These are phyloP conservation scores for Anniella stebbinsi DNA, from an alignment of 2,797 vertebrate species.

Conservation along the genomic window DNA sequence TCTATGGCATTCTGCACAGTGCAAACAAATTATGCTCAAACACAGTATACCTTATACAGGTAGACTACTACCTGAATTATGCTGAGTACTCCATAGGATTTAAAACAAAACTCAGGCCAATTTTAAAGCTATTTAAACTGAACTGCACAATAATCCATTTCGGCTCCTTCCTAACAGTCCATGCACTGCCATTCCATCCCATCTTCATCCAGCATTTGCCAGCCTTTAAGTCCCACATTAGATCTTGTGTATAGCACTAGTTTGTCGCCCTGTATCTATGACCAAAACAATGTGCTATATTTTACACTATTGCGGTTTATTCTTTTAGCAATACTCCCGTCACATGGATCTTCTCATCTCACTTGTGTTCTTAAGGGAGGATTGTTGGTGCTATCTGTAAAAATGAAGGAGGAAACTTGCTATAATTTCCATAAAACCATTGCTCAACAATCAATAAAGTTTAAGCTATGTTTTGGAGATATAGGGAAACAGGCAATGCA, in stretches of 20 bases:
- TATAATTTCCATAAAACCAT: neutral
- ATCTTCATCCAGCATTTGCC: slow-evolving; percentile 17
- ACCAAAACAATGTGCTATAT: slow-evolving; percentile 9
- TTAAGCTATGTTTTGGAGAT: neutral
- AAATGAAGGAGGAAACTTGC: slow-evolving; percentile 22
- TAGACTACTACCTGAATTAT: slow-evolving; percentile 21
- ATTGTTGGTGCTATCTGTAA: slow-evolving; percentile 84
- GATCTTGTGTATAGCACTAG: slow-evolving; percentile 30
- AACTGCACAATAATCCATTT: slow-evolving; percentile 63
- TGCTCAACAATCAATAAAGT: neutral
- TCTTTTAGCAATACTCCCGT: neutral
- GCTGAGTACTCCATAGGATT: slow-evolving; percentile 31
- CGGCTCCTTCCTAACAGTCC: slow-evolving; percentile 64
- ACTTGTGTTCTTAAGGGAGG: slow-evolving; percentile 84
- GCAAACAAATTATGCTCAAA: neutral
- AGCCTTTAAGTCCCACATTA: slow-evolving; percentile 30
- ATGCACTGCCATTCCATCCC: slow-evolving; percentile 31
- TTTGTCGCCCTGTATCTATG: neutral
- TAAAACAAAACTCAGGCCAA: slow-evolving; percentile 34
- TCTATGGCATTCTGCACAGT: neutral
- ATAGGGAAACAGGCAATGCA: neutral
- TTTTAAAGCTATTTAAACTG: slow-evolving; percentile 33
- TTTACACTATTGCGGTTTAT: slow-evolving; percentile 22
- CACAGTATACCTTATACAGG: neutral
- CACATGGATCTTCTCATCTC: slow-evolving; percentile 73